These are phyloP conservation scores for Thrips palmi DNA, from an alignment of 1,140 invertebrate genomes.

Conservation along the genomic window DNA sequence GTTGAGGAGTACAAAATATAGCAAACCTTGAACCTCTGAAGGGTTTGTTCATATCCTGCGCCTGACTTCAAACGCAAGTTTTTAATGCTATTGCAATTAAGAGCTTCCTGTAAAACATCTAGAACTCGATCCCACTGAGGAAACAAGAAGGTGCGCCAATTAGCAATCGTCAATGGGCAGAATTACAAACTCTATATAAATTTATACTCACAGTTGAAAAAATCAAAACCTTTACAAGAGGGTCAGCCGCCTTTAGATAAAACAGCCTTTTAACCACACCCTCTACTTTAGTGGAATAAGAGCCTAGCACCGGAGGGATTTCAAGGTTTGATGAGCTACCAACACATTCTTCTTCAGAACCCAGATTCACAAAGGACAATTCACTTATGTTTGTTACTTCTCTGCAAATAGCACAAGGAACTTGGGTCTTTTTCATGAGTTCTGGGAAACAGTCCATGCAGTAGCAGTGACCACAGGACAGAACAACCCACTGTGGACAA, in stretches of 20 bases:
- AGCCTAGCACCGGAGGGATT: conserved; percentile 25
- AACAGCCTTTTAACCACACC: conserved; percentile 40
- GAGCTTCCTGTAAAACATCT: conserved; percentile 35
- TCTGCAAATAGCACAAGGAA: conserved; percentile 49
- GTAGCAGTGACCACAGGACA: conserved; percentile 47
- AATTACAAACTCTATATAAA: too few relatives aligned
- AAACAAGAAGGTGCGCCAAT: conserved; percentile 13
- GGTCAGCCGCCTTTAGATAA: conserved; percentile 32
- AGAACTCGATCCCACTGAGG: conserved; percentile 42
- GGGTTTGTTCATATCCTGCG: conserved; percentile 28
- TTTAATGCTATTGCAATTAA: conserved; percentile 37
- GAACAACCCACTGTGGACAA: conserved; percentile 37
- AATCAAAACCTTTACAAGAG: conserved; percentile 44
- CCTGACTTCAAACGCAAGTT: conserved; percentile 21
- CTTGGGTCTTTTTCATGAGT: neutral
- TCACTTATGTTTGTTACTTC: conserved; percentile 28
- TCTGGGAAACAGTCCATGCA: conserved; percentile 40
- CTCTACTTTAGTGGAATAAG: conserved; percentile 53
- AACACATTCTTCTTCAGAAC: conserved; percentile 17
- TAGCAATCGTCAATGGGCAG: too few relatives aligned
- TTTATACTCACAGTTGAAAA: conserved; percentile 40
- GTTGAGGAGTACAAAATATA: neutral
- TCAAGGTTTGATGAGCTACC: too few relatives aligned
- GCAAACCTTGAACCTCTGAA: conserved; percentile 35
- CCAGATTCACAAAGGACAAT: conserved; percentile 37